Conservation (phyloP, 2,797 vertebrate genomes). For the Sebastes variabilis region DNA sequence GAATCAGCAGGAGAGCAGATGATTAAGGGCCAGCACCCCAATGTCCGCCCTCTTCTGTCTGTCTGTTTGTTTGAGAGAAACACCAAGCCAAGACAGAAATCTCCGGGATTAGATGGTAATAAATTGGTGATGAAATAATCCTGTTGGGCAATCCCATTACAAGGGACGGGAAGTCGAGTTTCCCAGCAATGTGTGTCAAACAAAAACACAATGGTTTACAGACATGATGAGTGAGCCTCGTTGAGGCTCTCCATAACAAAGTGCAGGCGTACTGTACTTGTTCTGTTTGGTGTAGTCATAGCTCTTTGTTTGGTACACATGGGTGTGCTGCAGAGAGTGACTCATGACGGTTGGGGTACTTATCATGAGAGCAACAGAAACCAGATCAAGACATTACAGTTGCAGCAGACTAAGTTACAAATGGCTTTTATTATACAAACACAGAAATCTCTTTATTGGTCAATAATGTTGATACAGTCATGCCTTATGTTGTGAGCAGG, state of each 20-base stretch:
- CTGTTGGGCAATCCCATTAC: conserved; percentile 61
- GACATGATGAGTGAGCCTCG: conserved; percentile 41
- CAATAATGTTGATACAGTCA: neutral
- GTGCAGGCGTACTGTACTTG: conserved; percentile 34
- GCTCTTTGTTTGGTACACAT: conserved; percentile 49
- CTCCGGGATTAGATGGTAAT: conserved; percentile 73
- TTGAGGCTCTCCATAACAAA: conserved; percentile 48
- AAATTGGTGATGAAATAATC: conserved; percentile 74
- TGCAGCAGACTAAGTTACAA: neutral
- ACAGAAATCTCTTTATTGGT: conserved; percentile 1
- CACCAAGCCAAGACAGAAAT: conserved; percentile 55
- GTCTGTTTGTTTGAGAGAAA: conserved; percentile 62
- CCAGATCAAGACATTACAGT: conserved; percentile 26
- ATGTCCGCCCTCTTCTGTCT: conserved; percentile 43
- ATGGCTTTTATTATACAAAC: conserved; percentile 11
- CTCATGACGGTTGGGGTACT: conserved; percentile 32
- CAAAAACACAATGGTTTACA: conserved; percentile 64
- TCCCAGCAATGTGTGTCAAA: conserved; percentile 69
- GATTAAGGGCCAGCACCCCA: conserved; percentile 47
- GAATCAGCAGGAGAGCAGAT: conserved; percentile 34
- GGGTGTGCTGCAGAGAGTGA: conserved; percentile 35
- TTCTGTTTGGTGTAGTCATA: conserved; percentile 26
- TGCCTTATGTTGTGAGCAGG: neutral
- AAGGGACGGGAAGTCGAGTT: conserved; percentile 65
- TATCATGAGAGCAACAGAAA: conserved; percentile 38